Conservation (phyloP, 2,113 vertebrate species). For the Uria aalge region DNA sequence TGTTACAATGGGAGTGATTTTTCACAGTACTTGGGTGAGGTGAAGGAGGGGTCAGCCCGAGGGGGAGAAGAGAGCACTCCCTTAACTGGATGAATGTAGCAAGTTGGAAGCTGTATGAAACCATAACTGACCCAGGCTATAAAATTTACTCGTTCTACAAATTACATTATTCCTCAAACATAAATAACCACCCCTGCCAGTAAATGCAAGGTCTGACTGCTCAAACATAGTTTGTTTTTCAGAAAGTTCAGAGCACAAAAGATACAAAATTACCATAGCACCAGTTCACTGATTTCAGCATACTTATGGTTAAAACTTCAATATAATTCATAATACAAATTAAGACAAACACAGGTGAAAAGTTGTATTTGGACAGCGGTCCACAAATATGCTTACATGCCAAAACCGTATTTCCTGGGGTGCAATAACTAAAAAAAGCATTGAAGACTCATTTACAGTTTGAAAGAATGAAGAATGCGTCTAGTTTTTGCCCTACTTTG, state of each 20-base stretch:
- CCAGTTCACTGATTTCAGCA: neutral
- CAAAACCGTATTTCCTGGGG: neutral
- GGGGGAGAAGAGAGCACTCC: neutral
- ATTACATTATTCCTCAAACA: neutral
- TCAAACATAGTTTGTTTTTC: neutral
- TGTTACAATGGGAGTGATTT: neutral
- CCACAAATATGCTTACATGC: neutral
- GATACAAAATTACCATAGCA: neutral
- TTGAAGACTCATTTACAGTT: neutral
- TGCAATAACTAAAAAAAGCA: neutral
- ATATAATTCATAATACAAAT: neutral
- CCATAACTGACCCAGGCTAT: neutral
- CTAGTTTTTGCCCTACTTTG: neutral
- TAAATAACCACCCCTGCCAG: neutral
- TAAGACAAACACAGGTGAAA: neutral
- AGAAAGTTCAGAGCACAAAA: neutral
- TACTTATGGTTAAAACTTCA: neutral
- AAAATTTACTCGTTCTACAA: neutral
- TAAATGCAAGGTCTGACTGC: neutral
- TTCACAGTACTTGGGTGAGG: neutral
- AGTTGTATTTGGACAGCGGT: neutral
- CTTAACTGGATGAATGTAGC: neutral
- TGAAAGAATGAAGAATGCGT: neutral
- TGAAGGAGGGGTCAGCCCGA: neutral
- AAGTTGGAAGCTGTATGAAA: neutral